Evolutionary conservation across 2,888 invertebrate species (phyloP), one percentile per base, ranked within the genome.

Genomic region (Agrochola lota): DNA sequence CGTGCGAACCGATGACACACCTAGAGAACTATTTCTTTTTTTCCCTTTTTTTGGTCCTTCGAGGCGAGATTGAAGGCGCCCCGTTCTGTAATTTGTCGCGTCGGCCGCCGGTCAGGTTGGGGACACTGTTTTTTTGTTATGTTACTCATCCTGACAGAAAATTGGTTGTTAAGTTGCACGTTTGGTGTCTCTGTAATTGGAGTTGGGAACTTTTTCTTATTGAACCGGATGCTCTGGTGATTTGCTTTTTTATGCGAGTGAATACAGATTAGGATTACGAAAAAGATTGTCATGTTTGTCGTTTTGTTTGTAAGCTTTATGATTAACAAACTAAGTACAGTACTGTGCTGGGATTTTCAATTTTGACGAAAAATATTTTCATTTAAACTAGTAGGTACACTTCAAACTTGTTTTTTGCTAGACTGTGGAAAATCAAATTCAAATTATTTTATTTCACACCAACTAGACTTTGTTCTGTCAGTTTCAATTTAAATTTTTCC

Each of bases 31-130:
- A 92, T 93, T 93, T 89, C 74, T 89, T 91, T 92, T 49, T 92
- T 90, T 0, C 30, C 67, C 71, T 67, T 66, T 89, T 89, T 89
- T 89, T 88, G 90, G 82, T 89, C 88, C 88, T 88, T 85, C 67
- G 89, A 91, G 91, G 92, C 91, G 93, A 93, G 93, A 94, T 93
- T 92, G 90, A 82, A 92, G 93, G 94, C 94, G 94, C 94, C 94
- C 91, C 87, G 89, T 87, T 87, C 91, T 93, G 90, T 95, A 95
- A 96, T 96, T 95, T 95, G 95, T 94, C 93, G 91, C 91, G 91
- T 88, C 90, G 90, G 83, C 90, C 90, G 90, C 87, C 92, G 90
- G 89, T 90, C 89, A 86, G 84, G 75, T 77, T 77, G 87, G 91
- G 87, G 89, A 87, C 85, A 86, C 79, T 66, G 75, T 6, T 86